Conservation (phyloP, 2,888 invertebrate genomes). For the Drosophila rubida region DNA sequence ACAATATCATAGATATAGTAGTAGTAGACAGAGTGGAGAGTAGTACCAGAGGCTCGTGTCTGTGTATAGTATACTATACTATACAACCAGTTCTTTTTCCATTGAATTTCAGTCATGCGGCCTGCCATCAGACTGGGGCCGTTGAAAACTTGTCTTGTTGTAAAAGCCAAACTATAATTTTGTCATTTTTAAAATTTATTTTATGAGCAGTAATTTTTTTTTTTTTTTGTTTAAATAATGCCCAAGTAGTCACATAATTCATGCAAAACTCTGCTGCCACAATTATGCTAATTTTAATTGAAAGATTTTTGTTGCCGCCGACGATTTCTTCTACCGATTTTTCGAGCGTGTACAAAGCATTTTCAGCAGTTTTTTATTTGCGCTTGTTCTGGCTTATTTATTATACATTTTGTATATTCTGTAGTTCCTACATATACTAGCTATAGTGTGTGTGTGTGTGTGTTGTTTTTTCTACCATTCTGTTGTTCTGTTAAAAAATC, state of each 20-base stretch:
- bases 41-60: constrained; percentile 26
- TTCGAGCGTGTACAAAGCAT: constrained; percentile 56
- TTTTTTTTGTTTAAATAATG: constrained; percentile 67
- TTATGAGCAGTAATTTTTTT: constrained; percentile 72
- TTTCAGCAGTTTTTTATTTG: constrained; percentile 42
- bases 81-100: constrained; percentile 67
- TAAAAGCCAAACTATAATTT: constrained; percentile 73
- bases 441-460: too few species aligned
- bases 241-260: constrained; percentile 79
- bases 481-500: constrained; percentile 71
- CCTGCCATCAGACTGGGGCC: constrained; percentile 11
- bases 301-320: constrained; percentile 64
- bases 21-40: constrained; percentile 12
- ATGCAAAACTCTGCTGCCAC: constrained; percentile 73
- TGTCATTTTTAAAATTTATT: constrained; percentile 79
- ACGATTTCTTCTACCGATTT: constrained; percentile 41
- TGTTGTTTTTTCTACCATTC: constrained; percentile 3
- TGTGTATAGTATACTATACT: not conserved
- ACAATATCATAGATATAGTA: constrained; percentile 18
- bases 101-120: constrained; percentile 55
- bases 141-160: constrained; percentile 65
- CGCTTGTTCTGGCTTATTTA: constrained; percentile 67
- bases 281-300: constrained; percentile 80
- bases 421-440: constrained; percentile 6
- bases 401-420: constrained; percentile 52